These are phyloP conservation scores for Rhagonycha lutea DNA, from an alignment of 2,888 invertebrate genomes.

Conservation along the genomic window DNA sequence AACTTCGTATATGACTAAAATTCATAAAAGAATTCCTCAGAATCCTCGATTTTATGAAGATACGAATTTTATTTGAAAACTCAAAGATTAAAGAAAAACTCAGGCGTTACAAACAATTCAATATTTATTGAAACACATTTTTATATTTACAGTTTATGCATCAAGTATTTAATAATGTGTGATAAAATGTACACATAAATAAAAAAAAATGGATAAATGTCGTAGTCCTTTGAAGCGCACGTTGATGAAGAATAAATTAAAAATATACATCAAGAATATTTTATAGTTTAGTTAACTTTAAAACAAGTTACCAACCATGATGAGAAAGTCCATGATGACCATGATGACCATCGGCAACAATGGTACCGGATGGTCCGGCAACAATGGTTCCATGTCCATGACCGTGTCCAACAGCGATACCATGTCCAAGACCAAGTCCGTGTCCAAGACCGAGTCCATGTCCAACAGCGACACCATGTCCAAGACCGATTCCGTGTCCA, in stretches of 20 bases:
- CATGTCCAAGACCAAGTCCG: slow-evolving; percentile 27
- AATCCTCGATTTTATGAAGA: too few species aligned
- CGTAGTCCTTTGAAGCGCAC: slow-evolving; percentile 9
- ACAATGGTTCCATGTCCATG: slow-evolving; percentile 42
- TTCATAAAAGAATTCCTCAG: too few species aligned
- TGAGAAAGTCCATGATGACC: slow-evolving; percentile 40
- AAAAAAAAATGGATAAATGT: slow-evolving; percentile 1
- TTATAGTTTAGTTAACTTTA: not conserved
- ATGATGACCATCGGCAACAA: slow-evolving; percentile 41
- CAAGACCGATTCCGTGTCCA: slow-evolving; percentile 27
- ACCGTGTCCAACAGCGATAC: slow-evolving; percentile 28
- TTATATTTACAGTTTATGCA: not conserved
- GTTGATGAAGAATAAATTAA: not conserved
- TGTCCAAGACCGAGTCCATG: slow-evolving; percentile 20
- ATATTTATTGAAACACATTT: not conserved
- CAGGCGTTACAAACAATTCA: not conserved
- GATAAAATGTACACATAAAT: slow-evolving; percentile 17
- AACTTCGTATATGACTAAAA: too few species aligned
- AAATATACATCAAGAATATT: not conserved
- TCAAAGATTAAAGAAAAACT: too few species aligned
- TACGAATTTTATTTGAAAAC: too few species aligned
- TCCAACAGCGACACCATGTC: slow-evolving; percentile 16
- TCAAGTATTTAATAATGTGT: not conserved
- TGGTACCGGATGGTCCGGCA: slow-evolving; percentile 44
- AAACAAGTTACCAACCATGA: slow-evolving; percentile 32